phyloP scores from a whole-genome alignment of 2,113 vertebrate genomes.

The Otus sunia region DNA sequence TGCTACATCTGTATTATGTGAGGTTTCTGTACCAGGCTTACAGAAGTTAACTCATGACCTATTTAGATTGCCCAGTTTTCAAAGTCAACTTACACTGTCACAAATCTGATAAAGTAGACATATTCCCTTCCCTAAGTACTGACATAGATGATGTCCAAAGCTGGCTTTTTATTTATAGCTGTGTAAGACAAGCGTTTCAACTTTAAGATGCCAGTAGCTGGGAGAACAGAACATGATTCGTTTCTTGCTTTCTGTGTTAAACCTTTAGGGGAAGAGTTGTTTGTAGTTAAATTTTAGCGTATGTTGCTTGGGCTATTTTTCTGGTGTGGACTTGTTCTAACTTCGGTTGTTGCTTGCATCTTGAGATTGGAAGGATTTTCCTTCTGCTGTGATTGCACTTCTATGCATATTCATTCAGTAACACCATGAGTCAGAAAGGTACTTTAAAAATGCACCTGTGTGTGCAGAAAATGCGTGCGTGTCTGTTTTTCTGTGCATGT shows the following conservation, averaged over 20 bases:
- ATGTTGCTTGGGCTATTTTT: neutral
- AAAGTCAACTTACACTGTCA: neutral
- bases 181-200: neutral
- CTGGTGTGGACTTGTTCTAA: neutral
- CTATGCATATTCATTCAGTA: neutral
- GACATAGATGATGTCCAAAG: neutral
- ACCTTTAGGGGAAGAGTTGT: neutral
- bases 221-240: neutral
- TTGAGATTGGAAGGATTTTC: neutral
- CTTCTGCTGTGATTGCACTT: neutral
- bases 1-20: slow-evolving; percentile 33
- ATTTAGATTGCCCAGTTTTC: slow-evolving; percentile 49
- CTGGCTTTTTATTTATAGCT: slow-evolving; percentile 21
- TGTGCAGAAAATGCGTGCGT: neutral
- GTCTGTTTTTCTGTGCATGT: neutral
- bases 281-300: neutral
- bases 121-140: neutral
- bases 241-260: neutral
- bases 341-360: neutral
- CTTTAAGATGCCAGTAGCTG: neutral
- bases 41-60: neutral
- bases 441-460: neutral
- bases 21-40: neutral
- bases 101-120: slow-evolving; percentile 13
- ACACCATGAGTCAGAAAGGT: neutral